Evolutionary conservation across 2,113 vertebrate genomes (phyloP).

Genomic region (Gallinago undulata): DNA sequence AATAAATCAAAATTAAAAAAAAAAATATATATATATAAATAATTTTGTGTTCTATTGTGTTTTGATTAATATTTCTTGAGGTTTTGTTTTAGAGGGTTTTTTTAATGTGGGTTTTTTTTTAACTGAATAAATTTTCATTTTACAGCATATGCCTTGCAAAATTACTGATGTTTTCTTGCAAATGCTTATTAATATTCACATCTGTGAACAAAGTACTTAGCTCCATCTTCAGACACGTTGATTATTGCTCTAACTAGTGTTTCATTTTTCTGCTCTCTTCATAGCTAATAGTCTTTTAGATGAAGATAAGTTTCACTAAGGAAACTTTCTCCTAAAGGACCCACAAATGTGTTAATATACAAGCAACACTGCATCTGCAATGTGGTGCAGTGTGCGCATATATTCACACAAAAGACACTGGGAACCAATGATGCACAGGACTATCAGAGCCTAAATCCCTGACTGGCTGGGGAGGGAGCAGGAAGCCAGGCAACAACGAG

Average conservation of each 20-base stretch:
- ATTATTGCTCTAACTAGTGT: neutral
- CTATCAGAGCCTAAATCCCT: neutral
- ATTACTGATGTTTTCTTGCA: neutral
- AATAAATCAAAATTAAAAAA: neutral
- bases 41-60: neutral
- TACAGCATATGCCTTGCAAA: neutral
- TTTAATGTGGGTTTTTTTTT: neutral
- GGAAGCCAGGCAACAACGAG: neutral
- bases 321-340: neutral
- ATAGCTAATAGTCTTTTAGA: neutral
- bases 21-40: neutral
- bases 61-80: neutral
- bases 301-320: neutral
- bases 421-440: neutral
- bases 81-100: fast-evolving
- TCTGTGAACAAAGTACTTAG: neutral
- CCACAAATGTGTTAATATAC: neutral
- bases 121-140: neutral
- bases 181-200: neutral
- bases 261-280: neutral
- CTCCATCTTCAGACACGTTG: neutral
- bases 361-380: neutral
- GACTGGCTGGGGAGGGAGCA: neutral
- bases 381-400: neutral
- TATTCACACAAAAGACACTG: neutral